phyloP scores from a whole-genome alignment of 2,113 vertebrate genomes.

The Delphinus delphis region DNA sequence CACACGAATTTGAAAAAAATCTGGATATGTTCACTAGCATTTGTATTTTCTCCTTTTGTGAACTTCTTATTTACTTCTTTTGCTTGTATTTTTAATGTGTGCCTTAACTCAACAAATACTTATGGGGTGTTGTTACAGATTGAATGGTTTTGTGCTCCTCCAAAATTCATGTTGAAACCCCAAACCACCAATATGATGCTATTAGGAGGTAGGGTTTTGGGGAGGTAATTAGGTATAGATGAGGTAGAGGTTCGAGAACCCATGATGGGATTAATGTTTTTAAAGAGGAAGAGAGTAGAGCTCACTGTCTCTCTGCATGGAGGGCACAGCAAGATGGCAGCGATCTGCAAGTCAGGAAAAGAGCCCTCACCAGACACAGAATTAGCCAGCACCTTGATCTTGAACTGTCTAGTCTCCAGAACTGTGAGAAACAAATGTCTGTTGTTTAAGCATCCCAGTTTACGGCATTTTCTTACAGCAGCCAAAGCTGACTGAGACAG shows the following conservation, averaged over 20 bases:
- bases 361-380: neutral
- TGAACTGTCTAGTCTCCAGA: neutral
- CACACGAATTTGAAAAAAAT: neutral
- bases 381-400: neutral
- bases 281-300: neutral
- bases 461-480: neutral
- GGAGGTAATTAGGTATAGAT: neutral
- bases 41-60: constrained; percentile 14
- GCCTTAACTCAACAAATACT: constrained; percentile 35
- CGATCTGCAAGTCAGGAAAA: neutral
- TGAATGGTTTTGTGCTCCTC: neutral
- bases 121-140: neutral
- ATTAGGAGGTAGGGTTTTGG: neutral
- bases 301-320: neutral
- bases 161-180: neutral
- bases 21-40: neutral
- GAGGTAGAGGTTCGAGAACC: neutral
- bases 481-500: neutral
- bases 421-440: neutral
- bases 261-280: neutral
- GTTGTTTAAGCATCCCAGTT: neutral
- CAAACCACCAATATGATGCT: neutral
- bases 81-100: neutral
- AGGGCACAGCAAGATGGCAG: neutral
- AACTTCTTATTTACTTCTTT: constrained; percentile 6